phyloP scores from a whole-genome alignment of 2,797 vertebrate genomes.

The Labroides dimidiatus region DNA sequence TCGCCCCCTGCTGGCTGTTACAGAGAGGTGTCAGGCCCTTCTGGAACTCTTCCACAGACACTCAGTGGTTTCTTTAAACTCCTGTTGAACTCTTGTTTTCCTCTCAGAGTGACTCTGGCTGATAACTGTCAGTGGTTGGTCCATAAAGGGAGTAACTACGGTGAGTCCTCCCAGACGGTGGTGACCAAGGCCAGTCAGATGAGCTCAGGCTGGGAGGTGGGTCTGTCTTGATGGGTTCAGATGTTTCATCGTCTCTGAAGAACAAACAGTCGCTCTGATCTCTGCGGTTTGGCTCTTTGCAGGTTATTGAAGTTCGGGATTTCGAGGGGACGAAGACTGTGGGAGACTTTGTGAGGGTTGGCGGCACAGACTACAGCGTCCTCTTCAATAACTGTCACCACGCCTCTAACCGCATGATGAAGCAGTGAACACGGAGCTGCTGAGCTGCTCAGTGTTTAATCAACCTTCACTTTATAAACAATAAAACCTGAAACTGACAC shows the following conservation, averaged over 20 bases:
- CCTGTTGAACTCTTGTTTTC: background rate
- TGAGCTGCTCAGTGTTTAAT: background rate
- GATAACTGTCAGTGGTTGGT: conserved; percentile 64
- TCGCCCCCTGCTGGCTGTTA: too few species aligned
- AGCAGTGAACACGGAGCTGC: background rate
- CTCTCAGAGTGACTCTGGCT: conserved; percentile 64
- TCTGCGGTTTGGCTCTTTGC: background rate
- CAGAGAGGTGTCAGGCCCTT: too few species aligned
- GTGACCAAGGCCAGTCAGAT: conserved; percentile 67
- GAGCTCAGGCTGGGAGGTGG: conserved; percentile 61
- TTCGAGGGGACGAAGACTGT: background rate
- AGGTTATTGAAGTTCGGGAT: rapidly evolving
- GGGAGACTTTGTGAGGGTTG: conserved; percentile 57
- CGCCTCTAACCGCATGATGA: conserved; percentile 64
- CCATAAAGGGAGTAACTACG: conserved; percentile 70
- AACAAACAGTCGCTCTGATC: too few species aligned
- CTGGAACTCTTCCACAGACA: too few species aligned
- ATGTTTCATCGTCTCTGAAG: too few species aligned
- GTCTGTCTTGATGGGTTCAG: too few species aligned
- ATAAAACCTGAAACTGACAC: background rate
- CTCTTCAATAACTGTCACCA: conserved; percentile 65
- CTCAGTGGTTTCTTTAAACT: too few species aligned
- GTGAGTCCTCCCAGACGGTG: conserved; percentile 65
- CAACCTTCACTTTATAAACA: background rate
- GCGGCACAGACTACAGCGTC: conserved; percentile 61